A percentile compares a stretch with the other conserved stretches of the same genome.
Conservation (phyloP, 2,113 vertebrate species). For the Cyanoramphus novaezelandiae region DNA sequence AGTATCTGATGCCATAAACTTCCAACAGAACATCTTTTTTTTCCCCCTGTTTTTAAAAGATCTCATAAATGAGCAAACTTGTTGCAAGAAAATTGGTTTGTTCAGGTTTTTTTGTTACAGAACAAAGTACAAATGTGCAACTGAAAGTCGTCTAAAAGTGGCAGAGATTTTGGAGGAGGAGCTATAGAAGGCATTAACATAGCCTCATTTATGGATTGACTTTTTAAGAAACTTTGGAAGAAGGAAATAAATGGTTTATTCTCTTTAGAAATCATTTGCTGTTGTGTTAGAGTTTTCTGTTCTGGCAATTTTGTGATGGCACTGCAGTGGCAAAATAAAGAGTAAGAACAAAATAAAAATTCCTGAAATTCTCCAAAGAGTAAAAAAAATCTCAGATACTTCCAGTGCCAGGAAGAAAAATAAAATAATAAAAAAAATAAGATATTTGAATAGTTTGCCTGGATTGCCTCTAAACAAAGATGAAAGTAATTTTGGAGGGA, state of each 20-base stretch:
- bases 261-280: background rate
- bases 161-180: background rate
- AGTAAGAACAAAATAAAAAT: conserved; percentile 22
- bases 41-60: background rate
- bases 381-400: conserved; percentile 1
- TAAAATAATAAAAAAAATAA: background rate
- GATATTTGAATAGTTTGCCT: conserved; percentile 4
- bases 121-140: background rate
- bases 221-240: background rate
- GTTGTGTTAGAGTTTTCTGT: background rate
- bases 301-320: background rate
- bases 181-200: background rate
- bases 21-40: background rate
- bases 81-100: background rate
- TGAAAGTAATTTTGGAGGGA: conserved; percentile 45
- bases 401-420: background rate
- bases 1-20: background rate
- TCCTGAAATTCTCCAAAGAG: conserved; percentile 37
- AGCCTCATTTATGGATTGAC: background rate
- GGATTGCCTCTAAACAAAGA: conserved; percentile 61
- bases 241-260: background rate
- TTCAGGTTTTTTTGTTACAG: background rate
- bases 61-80: background rate
- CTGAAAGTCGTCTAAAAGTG: background rate
- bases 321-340: background rate